These are phyloP conservation scores for Pantherophis alleghaniensis DNA, from an alignment of 2,797 vertebrate genomes.

Conservation along the genomic window DNA sequence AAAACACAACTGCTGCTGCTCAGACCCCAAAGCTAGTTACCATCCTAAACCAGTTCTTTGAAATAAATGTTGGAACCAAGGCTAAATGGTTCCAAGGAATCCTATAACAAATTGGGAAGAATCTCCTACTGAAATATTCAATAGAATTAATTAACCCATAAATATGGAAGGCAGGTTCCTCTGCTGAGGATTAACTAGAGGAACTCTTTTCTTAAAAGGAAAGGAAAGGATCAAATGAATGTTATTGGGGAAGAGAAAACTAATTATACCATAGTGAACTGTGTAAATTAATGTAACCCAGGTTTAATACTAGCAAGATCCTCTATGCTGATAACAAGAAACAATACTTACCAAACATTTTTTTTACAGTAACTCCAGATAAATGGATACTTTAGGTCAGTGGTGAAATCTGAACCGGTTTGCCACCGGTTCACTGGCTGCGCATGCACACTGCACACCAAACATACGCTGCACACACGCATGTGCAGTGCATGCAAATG, in stretches of 20 bases:
- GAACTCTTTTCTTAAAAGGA: neutral
- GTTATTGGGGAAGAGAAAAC: neutral
- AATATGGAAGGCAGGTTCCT: neutral
- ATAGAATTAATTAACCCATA: neutral
- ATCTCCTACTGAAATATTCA: neutral
- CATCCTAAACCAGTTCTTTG: neutral
- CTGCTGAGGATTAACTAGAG: neutral
- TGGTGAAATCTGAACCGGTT: too few relatives aligned
- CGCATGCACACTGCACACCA: too few relatives aligned
- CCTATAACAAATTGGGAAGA: neutral
- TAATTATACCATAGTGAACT: neutral
- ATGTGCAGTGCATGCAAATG: too few relatives aligned
- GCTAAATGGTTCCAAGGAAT: neutral
- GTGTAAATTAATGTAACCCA: neutral
- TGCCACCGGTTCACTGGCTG: too few relatives aligned
- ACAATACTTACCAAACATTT: neutral
- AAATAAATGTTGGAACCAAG: neutral
- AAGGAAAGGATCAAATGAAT: neutral
- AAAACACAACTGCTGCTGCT: neutral
- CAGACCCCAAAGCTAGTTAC: neutral
- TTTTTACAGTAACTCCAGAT: slow-evolving; percentile 10
- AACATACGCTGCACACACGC: too few relatives aligned
- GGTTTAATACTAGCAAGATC: slow-evolving; percentile 10
- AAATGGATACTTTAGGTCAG: neutral
- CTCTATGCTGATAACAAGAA: neutral